Evolutionary conservation across 2,797 vertebrate species (phyloP).

Genomic region (Amblyopsis hoosieri): DNA sequence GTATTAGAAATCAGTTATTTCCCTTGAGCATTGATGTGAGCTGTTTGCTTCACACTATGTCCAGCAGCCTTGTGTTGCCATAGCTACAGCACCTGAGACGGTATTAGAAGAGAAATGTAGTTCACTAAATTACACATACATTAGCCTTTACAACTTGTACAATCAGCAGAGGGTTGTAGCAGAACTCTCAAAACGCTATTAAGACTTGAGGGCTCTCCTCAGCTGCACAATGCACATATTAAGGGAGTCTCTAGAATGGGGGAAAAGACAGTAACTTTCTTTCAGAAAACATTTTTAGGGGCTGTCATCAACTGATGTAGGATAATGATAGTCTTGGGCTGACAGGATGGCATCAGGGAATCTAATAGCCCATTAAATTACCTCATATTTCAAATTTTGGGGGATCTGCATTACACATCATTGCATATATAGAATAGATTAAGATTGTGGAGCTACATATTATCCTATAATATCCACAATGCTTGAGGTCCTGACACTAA

Average conservation of each 20-base stretch:
- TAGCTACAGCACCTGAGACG: conserved; percentile 28
- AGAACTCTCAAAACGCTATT: conserved; percentile 61
- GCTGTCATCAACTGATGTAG: conserved; percentile 61
- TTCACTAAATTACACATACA: conserved; percentile 56
- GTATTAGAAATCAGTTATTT: conserved; percentile 62
- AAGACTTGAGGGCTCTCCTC: conserved; percentile 53
- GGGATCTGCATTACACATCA: conserved; percentile 29
- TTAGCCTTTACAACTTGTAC: conserved; percentile 41
- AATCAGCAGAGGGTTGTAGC: conserved; percentile 52
- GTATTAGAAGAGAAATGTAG: conserved; percentile 41
- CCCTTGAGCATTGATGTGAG: conserved; percentile 38
- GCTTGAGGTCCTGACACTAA: conserved; percentile 33
- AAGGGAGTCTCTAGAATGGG: conserved; percentile 51
- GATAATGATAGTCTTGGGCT: conserved; percentile 64
- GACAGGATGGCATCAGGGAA: conserved; percentile 29
- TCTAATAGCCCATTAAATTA: conserved; percentile 19
- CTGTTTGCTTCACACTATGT: conserved; percentile 53
- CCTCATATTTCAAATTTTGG: conserved; percentile 40
- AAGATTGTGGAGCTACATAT: neutral
- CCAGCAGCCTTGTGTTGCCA: conserved; percentile 57
- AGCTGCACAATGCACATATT: conserved; percentile 53
- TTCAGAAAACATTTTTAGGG: conserved; percentile 59
- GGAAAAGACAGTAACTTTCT: conserved; percentile 40
- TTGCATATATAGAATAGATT: conserved; percentile 21
- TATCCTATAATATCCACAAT: conserved; percentile 25